Evolutionary conservation across 2,797 vertebrate species (phyloP).

Genomic region (Amphiprion clarkii): DNA sequence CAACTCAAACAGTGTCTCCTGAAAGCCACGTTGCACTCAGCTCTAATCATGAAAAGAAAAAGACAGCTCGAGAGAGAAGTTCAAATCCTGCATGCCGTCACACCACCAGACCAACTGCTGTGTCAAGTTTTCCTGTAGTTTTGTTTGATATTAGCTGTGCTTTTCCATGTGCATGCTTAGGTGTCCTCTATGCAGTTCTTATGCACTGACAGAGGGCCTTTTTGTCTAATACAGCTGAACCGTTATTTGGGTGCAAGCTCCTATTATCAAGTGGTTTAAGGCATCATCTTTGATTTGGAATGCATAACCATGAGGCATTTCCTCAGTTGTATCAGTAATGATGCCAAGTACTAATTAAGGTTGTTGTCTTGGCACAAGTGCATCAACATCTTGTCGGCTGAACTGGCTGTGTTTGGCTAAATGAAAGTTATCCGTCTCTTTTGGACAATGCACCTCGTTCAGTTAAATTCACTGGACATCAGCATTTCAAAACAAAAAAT

Average conservation of each 20-base stretch:
- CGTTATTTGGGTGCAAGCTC: not conserved
- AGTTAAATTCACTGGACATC: not conserved
- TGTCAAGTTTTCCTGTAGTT: not conserved
- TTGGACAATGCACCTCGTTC: not conserved
- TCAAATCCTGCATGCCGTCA: not conserved
- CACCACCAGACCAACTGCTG: not conserved
- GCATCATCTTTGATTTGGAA: slow-evolving; percentile 8
- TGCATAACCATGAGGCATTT: not conserved
- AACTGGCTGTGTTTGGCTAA: not conserved
- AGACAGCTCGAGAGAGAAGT: not conserved
- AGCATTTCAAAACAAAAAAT: not conserved
- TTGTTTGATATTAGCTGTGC: not conserved
- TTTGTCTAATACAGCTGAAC: not conserved
- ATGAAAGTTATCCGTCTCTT: not conserved
- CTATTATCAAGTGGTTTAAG: slow-evolving; percentile 14
- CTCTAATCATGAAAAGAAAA: not conserved
- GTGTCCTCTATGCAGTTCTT: not conserved
- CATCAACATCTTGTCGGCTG: not conserved
- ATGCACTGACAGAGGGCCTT: not conserved
- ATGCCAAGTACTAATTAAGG: slow-evolving; percentile 2
- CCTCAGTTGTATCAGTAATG: not conserved
- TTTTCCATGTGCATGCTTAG: not conserved
- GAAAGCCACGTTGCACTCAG: not conserved
- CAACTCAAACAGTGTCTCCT: not conserved
- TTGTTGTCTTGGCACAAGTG: not conserved